These are phyloP conservation scores for Panagrolaimus sp. DNA, from an alignment of 1,140 invertebrate genomes.

Conservation along the genomic window DNA sequence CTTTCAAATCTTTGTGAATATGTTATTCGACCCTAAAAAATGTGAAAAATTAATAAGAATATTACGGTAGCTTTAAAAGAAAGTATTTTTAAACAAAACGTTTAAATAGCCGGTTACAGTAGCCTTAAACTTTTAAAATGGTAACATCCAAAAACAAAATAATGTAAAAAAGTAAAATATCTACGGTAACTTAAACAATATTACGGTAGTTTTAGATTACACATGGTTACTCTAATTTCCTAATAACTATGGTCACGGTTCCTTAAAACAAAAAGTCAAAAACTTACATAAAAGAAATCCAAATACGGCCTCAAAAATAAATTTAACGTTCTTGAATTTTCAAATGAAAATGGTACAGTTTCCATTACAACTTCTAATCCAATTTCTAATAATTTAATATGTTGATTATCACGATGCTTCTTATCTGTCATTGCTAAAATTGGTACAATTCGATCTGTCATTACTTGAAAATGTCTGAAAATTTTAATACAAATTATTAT, in stretches of 20 bases:
- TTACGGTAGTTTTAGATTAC: too few species aligned
- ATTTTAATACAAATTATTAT: too few species aligned
- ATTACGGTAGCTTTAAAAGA: too few species aligned
- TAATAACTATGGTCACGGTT: too few species aligned
- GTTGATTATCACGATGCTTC: not conserved
- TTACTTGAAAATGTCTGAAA: not conserved
- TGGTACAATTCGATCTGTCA: not conserved
- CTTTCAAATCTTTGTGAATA: not conserved
- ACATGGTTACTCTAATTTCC: too few species aligned
- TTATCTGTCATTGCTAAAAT: not conserved
- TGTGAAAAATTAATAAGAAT: not conserved
- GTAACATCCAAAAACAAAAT: too few species aligned
- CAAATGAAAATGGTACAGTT: not conserved
- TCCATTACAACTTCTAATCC: not conserved
- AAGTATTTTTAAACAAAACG: too few species aligned
- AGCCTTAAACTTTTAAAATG: too few species aligned
- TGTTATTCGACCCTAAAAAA: not conserved
- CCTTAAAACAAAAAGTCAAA: not conserved
- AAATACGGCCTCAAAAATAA: not conserved
- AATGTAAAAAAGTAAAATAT: too few species aligned
- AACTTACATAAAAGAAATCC: constrained; percentile 9
- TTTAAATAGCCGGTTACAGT: too few species aligned
- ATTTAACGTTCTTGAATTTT: not conserved
- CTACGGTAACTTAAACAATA: too few species aligned
- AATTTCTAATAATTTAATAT: not conserved